Conservation (phyloP, 2,797 vertebrate genomes). For the Psittacula derbiana region DNA sequence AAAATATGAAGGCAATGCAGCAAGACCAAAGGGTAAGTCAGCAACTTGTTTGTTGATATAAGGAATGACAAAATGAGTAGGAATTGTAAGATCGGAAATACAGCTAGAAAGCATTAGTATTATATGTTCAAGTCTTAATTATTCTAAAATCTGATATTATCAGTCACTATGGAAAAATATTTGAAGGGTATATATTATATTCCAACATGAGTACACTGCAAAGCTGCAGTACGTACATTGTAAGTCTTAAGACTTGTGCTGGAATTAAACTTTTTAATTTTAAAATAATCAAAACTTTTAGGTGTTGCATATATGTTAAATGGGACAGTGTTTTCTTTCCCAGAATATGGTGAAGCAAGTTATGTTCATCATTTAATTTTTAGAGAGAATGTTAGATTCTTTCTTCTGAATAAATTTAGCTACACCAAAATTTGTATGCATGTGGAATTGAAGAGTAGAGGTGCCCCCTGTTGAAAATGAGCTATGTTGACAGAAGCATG, state of each 20-base stretch:
- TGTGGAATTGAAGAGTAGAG: not conserved
- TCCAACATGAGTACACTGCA: not conserved
- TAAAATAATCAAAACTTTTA: not conserved
- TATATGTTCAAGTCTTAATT: not conserved
- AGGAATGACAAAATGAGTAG: not conserved
- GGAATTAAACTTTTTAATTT: not conserved
- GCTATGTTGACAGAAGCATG: not conserved
- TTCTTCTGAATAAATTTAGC: not conserved
- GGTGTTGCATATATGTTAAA: not conserved
- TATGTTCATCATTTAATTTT: not conserved
- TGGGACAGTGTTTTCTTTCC: not conserved
- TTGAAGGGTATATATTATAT: not conserved
- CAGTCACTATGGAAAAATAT: not conserved
- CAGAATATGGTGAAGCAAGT: not conserved
- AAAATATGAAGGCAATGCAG: not conserved
- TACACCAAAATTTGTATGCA: not conserved
- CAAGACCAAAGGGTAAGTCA: slow-evolving; percentile 49
- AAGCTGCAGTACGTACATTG: not conserved
- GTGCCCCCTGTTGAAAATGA: not conserved
- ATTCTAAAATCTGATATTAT: not conserved
- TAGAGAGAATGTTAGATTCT: not conserved
- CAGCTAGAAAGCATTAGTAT: not conserved
- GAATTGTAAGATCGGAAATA: not conserved
- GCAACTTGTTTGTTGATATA: not conserved
- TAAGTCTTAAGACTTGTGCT: not conserved